Base-by-base conservation (phyloP, 2,113 vertebrate species). In the Pagrus major region DNA sequence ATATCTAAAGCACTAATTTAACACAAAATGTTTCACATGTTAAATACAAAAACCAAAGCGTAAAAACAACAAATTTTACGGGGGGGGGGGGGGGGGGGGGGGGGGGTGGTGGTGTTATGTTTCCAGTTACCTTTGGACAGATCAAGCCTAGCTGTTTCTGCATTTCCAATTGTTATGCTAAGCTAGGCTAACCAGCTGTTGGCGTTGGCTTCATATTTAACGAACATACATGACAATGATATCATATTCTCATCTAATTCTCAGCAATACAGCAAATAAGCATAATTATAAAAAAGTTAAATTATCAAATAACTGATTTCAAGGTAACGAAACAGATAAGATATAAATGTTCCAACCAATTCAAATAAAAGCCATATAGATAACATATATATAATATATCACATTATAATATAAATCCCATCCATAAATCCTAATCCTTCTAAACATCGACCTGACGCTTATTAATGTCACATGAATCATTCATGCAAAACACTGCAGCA, bases 401-500 rank as follows among this genome's bases (percentile, higher is more conserved):
- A 25, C 6, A 49, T 18, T 46, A 33, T 6, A 39, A 75, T 71
- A 52, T 18, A 41, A 46, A 58, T 52, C n/a, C n/a, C n/a, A n/a
- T n/a, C n/a, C 3, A 1, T 18, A 54, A 42, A 52, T 11, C n/a
- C n/a, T n/a, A n/a, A n/a, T n/a, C n/a, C 5, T 29, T 59, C 3
- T 9, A 55, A 55, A 46, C 51, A 42, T 46, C 12, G 23, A 35
- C 16, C 27, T 42, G 18, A 21, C n/a, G 49, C 59, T 41, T 31
- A 33, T 21, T 64, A 23, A 80, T 77, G 54, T 66, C 5, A 60
- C 5, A 78, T 67, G 18, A 71, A 69, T 72, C 5, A 80, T 67
- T 70, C 59, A 87, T 70, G 46, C 6, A n/a, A 3, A 75, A 23
- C 8, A 4, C 58, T 44, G 59, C 27, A 58, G 71, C 51, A 71